Conservation (phyloP, 2,113 vertebrate species). For the Ophiodon elongatus region DNA sequence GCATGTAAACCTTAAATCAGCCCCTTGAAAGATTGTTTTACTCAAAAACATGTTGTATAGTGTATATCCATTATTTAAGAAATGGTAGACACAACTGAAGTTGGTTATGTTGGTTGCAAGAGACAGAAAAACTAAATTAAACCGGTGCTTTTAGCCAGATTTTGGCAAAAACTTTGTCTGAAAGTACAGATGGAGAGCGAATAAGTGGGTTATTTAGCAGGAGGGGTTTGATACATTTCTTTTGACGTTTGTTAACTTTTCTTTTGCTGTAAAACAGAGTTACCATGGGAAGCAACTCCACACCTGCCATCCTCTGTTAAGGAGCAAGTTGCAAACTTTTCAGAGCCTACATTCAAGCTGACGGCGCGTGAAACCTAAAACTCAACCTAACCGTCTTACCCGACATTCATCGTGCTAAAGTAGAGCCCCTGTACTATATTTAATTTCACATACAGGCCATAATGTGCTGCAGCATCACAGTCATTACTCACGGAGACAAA, state of each 20-base stretch:
- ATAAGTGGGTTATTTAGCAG: not conserved
- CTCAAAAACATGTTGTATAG: not conserved
- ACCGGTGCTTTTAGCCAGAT: not conserved
- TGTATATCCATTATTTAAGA: not conserved
- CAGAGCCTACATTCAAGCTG: not conserved
- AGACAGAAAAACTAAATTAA: not conserved
- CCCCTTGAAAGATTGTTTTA: not conserved
- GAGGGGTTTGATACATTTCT: not conserved
- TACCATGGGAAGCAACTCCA: not conserved
- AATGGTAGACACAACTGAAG: not conserved
- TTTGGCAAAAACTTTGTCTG: not conserved
- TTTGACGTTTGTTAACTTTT: not conserved
- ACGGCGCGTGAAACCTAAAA: not conserved
- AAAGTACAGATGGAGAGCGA: not conserved
- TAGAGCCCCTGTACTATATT: not conserved
- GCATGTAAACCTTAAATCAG: not conserved
- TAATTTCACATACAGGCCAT: not conserved
- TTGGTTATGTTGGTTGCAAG: not conserved
- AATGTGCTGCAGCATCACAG: not conserved
- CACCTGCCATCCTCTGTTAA: too few species aligned
- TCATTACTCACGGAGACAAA: conserved; percentile 93
- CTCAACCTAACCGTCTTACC: not conserved
- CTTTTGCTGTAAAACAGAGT: not conserved
- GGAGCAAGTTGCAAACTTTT: not conserved
- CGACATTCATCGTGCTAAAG: not conserved